Conservation (phyloP, 2,888 invertebrate species). For the Nomada goodeniana region DNA sequence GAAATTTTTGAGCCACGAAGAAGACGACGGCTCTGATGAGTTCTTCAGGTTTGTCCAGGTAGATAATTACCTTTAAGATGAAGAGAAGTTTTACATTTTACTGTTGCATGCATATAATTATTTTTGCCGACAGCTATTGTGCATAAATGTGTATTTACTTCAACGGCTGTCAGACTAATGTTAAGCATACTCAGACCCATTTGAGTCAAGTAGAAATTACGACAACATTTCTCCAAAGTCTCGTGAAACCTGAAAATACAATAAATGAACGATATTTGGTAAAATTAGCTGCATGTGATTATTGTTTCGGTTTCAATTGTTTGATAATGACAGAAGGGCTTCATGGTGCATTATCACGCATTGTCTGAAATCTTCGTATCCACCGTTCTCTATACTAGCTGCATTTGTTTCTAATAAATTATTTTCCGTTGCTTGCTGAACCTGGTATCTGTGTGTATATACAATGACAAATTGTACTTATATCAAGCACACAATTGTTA, state of each 20-base stretch:
- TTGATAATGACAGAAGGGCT: conserved; percentile 23
- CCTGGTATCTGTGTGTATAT: conserved; percentile 3
- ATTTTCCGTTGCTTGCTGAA: neutral
- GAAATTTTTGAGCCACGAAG: conserved; percentile 1
- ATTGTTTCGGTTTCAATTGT: neutral
- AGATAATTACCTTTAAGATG: conserved; percentile 4
- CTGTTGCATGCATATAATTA: neutral
- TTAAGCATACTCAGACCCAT: conserved; percentile 13
- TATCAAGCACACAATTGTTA: too few relatives aligned
- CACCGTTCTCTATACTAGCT: neutral
- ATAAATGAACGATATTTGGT: neutral
- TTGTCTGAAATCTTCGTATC: neutral
- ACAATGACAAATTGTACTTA: too few relatives aligned
- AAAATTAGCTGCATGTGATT: neutral
- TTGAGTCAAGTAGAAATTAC: conserved; percentile 11
- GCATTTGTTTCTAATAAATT: neutral
- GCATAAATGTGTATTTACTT: conserved; percentile 4
- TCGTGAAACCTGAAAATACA: conserved; percentile 18
- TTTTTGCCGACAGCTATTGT: too few relatives aligned
- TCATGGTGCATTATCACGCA: conserved; percentile 13
- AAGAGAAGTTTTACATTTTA: neutral
- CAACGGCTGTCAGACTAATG: conserved; percentile 20
- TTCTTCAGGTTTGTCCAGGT: conserved; percentile 7
- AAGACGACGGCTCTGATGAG: neutral
- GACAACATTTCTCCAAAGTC: neutral